Evolutionary conservation across 2,888 invertebrate species (phyloP).

Genomic region (Stenichneumon culpator): DNA sequence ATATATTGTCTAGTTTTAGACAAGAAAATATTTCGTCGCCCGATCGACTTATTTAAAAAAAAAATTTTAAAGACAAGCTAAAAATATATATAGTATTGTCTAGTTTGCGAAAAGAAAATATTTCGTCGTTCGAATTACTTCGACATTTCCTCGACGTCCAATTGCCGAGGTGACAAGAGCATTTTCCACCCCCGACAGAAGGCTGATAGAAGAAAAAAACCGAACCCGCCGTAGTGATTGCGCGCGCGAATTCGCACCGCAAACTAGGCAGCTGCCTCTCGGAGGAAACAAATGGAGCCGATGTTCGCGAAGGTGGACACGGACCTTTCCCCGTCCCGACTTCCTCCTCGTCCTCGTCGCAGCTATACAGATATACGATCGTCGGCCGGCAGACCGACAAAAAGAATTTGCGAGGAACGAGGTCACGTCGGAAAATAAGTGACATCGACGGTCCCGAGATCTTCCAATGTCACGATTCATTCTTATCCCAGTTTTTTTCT

Average conservation of each 20-base stretch:
- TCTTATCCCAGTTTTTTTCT: constrained; percentile 25
- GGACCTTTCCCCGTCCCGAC: background rate
- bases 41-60: no score
- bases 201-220: constrained; percentile 30
- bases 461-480: constrained; percentile 49
- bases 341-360: background rate
- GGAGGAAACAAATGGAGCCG: constrained; percentile 51
- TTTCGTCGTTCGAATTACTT: background rate
- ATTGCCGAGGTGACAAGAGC: constrained; percentile 20
- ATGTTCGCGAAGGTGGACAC: constrained; percentile 34
- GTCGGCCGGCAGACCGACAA: constrained; percentile 1
- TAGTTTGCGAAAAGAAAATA: background rate
- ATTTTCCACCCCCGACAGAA: background rate
- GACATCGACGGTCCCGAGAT: constrained; percentile 48
- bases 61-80: no score
- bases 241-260: constrained; percentile 24
- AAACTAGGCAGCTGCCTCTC: constrained; percentile 22
- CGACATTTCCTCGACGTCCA: constrained; percentile 2
- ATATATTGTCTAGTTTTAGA: background rate
- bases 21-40: background rate
- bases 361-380: constrained; percentile 13
- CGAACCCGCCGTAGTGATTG: constrained; percentile 28
- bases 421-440: constrained; percentile 49
- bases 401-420: constrained; percentile 51
- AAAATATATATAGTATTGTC: background rate